Evolutionary conservation across 2,113 vertebrate species (phyloP).

Genomic region (Monopterus albus): DNA sequence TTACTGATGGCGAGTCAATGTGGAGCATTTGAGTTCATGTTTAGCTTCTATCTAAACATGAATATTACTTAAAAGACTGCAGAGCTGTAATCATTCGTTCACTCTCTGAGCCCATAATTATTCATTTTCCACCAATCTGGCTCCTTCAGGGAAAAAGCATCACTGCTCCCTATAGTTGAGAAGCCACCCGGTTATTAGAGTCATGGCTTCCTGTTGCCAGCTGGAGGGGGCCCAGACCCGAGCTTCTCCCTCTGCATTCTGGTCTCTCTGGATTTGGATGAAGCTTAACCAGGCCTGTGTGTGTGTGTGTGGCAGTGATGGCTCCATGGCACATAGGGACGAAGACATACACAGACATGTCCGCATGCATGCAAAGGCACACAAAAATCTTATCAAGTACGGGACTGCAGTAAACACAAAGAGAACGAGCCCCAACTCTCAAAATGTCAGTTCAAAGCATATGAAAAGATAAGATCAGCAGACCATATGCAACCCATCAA

Average conservation of each 20-base stretch:
- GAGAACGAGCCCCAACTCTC: neutral
- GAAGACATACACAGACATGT: constrained; percentile 14
- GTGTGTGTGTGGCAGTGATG: constrained; percentile 29
- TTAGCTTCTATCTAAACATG: constrained; percentile 65
- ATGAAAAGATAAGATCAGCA: constrained; percentile 17
- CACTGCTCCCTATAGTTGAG: constrained; percentile 74
- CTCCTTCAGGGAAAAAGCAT: constrained; percentile 69
- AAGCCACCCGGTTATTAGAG: constrained; percentile 82
- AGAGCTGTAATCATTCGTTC: constrained; percentile 78
- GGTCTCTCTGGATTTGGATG: constrained; percentile 39
- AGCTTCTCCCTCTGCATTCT: constrained; percentile 61
- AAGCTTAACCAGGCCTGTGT: constrained; percentile 45
- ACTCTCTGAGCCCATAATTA: constrained; percentile 79
- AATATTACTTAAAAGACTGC: constrained; percentile 74
- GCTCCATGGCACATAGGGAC: constrained; percentile 25
- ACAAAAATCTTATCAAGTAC: constrained; percentile 23
- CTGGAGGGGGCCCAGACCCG: constrained; percentile 75
- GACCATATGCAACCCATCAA: too few species aligned
- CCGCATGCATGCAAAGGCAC: constrained; percentile 1
- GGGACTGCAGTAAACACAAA: constrained; percentile 21
- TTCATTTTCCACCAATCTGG: constrained; percentile 79
- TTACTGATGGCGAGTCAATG: constrained; percentile 56
- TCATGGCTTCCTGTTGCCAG: constrained; percentile 69
- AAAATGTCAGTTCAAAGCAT: constrained; percentile 18
- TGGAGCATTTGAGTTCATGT: constrained; percentile 49